Conservation (phyloP, 2,797 vertebrate genomes). For the Knipowitschia caucasica region DNA sequence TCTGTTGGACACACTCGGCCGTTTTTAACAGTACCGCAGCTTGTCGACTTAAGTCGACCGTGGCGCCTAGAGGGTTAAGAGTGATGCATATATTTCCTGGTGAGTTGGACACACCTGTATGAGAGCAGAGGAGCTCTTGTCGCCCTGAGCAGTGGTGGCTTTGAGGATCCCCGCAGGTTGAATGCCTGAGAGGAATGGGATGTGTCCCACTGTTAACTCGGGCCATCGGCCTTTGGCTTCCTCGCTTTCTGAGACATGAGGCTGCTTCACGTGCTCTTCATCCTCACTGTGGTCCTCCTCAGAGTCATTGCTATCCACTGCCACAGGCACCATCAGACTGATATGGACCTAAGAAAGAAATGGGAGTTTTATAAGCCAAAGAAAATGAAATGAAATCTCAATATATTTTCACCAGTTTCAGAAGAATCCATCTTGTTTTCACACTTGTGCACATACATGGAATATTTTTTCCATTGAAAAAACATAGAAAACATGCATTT, state of each 20-base stretch:
- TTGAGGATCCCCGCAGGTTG: constrained; percentile 80
- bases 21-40: no score
- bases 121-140: constrained; percentile 38
- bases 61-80: no score
- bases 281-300: constrained; percentile 9
- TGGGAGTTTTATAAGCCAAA: not conserved
- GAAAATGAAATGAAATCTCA: no score
- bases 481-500: no score
- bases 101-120: constrained; percentile 51
- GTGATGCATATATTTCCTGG: not conserved
- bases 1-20: no score
- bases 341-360: constrained; percentile 52
- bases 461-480: no score
- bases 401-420: no score
- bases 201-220: constrained; percentile 43
- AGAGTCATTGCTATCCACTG: constrained; percentile 4
- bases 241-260: not conserved
- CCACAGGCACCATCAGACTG: constrained; percentile 56
- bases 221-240: not conserved
- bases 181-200: constrained; percentile 80
- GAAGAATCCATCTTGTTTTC: no score
- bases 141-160: constrained; percentile 69
- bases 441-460: no score
- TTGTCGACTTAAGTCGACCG: no score
- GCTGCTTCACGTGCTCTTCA: not conserved